phyloP scores from a whole-genome alignment of 2,888 invertebrate species.

The Campaea margaritaria region DNA sequence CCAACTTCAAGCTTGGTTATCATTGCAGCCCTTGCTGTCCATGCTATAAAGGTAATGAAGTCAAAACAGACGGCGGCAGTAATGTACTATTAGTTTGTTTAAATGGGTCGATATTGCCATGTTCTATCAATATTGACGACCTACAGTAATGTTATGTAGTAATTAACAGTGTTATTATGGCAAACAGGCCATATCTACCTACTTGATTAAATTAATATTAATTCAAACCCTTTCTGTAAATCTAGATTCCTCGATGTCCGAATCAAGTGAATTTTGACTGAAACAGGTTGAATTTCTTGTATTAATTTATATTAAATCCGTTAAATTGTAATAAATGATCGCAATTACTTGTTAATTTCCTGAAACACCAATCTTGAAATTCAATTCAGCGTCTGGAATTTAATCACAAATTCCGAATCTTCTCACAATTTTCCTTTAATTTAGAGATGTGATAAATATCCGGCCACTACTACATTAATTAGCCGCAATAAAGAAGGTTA shows the following conservation, averaged over 20 bases:
- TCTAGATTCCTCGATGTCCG: neutral
- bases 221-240: neutral
- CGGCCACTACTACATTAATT: conserved; percentile 1
- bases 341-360: conserved; percentile 36
- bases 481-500: too few species aligned
- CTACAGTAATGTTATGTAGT: too few species aligned
- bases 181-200: too few species aligned
- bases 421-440: conserved; percentile 35
- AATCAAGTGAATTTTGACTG: neutral
- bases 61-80: too few species aligned
- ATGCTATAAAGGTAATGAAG: too few species aligned
- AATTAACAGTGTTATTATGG: too few species aligned
- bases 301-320: conserved; percentile 10
- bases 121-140: too few species aligned
- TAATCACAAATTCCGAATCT: conserved; percentile 43
- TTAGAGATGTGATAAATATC: conserved; percentile 21
- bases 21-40: too few species aligned
- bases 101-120: too few species aligned
- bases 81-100: too few species aligned
- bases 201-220: too few species aligned
- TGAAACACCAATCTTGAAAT: conserved; percentile 40
- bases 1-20: too few species aligned
- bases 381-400: conserved; percentile 42
- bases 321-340: conserved; percentile 27
- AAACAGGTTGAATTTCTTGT: conserved; percentile 11